Evolutionary conservation across 2,113 vertebrate genomes (phyloP), one percentile per base, ranked within the genome.

Genomic region (Coracopsis vasa): DNA sequence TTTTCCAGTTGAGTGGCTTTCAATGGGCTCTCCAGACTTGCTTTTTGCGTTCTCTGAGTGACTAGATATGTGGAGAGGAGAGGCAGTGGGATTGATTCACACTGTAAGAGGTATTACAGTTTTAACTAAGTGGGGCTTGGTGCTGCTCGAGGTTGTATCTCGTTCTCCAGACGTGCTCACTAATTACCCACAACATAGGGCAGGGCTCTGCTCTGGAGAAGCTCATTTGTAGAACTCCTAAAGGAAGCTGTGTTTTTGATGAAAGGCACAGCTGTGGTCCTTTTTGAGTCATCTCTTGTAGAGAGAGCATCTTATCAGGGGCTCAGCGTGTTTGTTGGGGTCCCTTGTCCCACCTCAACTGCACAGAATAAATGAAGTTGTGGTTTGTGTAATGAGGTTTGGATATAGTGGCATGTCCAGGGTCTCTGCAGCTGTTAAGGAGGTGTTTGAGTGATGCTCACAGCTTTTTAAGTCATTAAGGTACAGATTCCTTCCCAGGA

Each of bases 1-100:
- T 98, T 98, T 98, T 98, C 97, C 96, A 97, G 95, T 95, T 5
- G 95, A 97, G 96, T 97, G 97, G 93, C 89, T 98, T 97, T 97
- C 97, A 97, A 98, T 98, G 95, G 96, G 92, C 96, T 97, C 97
- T 97, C 95, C 90, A 96, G 91, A 82, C 66, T 89, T 70, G 67
- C 82, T 95, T 94, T 81, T 51, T 94, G 96, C 84, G 70, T 97
- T 95, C 82, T 92, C 90, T 42, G 90, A 96, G 92, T 69, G 94
- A 93, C 88, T 94, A 84, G 94, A 87, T 94, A 44, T 1, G 70
- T 50, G 90, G 87, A 79, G 92, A 88, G 75, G 85, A 64, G 86
- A 92, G 92, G 42, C 29, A 7, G 65, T 53, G 85, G 86, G 90
- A 92, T 79, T 91, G 96, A 92, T 94, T 97, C 62, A 5, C 79